These are phyloP conservation scores for Glaucopsyche alexis DNA, from an alignment of 2,888 invertebrate genomes.

Conservation along the genomic window DNA sequence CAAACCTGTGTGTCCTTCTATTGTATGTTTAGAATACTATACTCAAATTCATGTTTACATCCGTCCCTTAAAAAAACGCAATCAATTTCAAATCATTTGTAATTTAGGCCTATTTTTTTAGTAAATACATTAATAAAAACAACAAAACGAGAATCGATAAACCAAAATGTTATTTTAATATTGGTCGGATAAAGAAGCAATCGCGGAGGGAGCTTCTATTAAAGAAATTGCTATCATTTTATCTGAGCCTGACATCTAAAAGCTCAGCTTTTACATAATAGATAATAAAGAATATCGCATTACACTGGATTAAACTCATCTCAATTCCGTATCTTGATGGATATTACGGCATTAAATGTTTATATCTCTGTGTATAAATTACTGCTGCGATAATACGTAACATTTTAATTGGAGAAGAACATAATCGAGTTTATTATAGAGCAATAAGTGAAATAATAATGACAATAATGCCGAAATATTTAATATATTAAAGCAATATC, in stretches of 20 bases:
- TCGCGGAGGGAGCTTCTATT: constrained; percentile 16
- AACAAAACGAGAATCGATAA: constrained; percentile 20
- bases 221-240: constrained; percentile 26
- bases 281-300: constrained; percentile 29
- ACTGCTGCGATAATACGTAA: constrained; percentile 14
- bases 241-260: constrained; percentile 24
- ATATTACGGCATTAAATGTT: constrained; percentile 28
- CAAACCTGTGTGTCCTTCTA: not conserved
- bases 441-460: not conserved
- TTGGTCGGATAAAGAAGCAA: constrained; percentile 18
- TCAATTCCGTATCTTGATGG: constrained; percentile 27
- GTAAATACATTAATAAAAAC: not conserved
- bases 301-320: constrained; percentile 27
- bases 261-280: constrained; percentile 29
- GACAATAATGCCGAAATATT: not conserved
- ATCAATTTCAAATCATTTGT: not conserved
- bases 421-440: constrained; percentile 19
- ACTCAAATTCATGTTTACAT: not conserved
- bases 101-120: not conserved
- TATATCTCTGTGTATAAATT: constrained; percentile 25
- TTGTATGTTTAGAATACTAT: not conserved
- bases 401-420: constrained; percentile 27
- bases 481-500: constrained; percentile 6
- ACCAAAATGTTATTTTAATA: constrained; percentile 21
- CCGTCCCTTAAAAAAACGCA: not conserved